Evolutionary conservation across 2,113 vertebrate species (phyloP), one percentile per base, ranked within the genome.

Genomic region (Ailurus styani): DNA sequence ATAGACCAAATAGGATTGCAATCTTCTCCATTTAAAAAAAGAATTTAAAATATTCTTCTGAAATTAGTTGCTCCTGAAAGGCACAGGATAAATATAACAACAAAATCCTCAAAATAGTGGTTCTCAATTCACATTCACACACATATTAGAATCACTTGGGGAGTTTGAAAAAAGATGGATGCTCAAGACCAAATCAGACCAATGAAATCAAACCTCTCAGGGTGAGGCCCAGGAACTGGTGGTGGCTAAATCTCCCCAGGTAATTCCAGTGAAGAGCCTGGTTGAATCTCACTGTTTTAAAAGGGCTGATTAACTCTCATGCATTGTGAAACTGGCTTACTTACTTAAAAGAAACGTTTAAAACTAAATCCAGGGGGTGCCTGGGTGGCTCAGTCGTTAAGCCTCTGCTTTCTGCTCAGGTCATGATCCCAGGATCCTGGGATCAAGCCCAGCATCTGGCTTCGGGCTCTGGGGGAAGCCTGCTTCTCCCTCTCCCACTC

Each of bases 311-410:
- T 83, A 34, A 87, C 64, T 13, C 45, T 64, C 34, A 90, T 50
- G 47, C 5, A 57, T 27, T 94, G n/a, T 37, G 20, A 96, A 85
- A 6, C 14, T 93, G 25, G 27, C 12, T 82, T 82, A 18, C n/a
- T 88, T 23, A 96, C 77, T 95, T 93, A 90, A 78, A 23, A 91
- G 20, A 89, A 90, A 64, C 47, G 6, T 37, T 83, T 86, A 73
- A 85, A 93, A 92, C 21, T 66, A 90, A 86, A 77, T 18, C 20
- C 27, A 81, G n/a, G n/a, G n/a, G n/a, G n/a, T n/a, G n/a, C n/a
- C n/a, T n/a, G n/a, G n/a, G n/a, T n/a, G n/a, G n/a, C n/a, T n/a
- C n/a, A n/a, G n/a, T n/a, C n/a, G n/a, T n/a, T n/a, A n/a, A n/a
- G n/a, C n/a, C n/a, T n/a, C n/a, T n/a, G n/a, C n/a, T n/a, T n/a